Evolutionary conservation across 2,888 invertebrate species (phyloP), one percentile per base, ranked within the genome.

Genomic region (Pterobdella sp.): DNA sequence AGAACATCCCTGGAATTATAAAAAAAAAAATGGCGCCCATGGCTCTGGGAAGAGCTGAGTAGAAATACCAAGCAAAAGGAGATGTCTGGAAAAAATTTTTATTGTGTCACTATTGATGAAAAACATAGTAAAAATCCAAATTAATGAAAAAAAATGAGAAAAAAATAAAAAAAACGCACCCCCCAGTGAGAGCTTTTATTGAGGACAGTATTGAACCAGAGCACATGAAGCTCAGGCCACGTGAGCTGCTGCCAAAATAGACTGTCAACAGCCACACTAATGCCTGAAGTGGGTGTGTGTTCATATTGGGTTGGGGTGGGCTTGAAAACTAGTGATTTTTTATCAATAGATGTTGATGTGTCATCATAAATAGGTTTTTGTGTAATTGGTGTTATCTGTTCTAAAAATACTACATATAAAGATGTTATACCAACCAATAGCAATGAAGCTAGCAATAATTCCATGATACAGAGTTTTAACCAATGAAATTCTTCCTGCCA

Each of bases 171-270:
- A 88, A 91, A 91, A 91, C 91, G 91, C 92, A 95, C 94, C 82
- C 98, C 98, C 92, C 94, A 99, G 78, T 94, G 87, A 1, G 92
- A 90, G 84, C 97, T 97, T 83, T 92, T 92, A 84, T 99, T 99
- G 73, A 93, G 85, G 68, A 96, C 86, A 0, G 92, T 90, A 84
- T 99, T 99, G 85, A 91, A 99, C 89, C 91, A 95, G 77, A 96
- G 88, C 1, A 98, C 97, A 86, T 95, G 93, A 22, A 92, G 94
- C 86, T 98, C 98, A 0, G 98, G 97, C 97, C 98, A 98, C 34
- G 95, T 80, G 66, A 79, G 81, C 72, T 93, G 87, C 74, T 88
- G 87, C 98, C 98, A 98, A 84, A 97, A 93, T 79, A 91, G 87
- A 0, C 97, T 94, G 85, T 98, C 98, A 60, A 96, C 86, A 7